Conservation (phyloP, 2,113 vertebrate genomes). For the Lasiurus cinereus region DNA sequence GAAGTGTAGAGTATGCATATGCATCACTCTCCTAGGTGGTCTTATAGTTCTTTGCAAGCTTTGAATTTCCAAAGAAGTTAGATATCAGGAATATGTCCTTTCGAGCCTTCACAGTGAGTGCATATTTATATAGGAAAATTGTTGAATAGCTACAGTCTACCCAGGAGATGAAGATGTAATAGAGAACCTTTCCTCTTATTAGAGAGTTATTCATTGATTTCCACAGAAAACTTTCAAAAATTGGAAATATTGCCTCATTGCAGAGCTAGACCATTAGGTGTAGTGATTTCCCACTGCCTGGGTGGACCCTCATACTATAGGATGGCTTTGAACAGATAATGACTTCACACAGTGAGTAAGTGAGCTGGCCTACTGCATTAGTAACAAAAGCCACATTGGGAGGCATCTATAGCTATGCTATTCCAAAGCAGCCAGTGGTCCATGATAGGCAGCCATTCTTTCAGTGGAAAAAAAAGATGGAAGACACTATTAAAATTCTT, state of each 20-base stretch:
- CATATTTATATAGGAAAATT: background rate
- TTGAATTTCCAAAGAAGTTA: background rate
- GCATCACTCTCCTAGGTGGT: background rate
- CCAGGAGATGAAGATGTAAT: background rate
- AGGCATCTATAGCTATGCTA: background rate
- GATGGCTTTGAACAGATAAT: background rate
- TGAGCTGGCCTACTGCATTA: background rate
- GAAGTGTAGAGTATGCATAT: background rate
- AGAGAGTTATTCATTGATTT: background rate
- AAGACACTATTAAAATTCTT: background rate
- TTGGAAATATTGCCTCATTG: background rate
- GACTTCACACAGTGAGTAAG: background rate
- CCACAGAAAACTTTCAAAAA: background rate
- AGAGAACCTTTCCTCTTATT: background rate
- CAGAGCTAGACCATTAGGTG: background rate
- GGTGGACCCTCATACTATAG: background rate
- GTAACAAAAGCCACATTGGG: background rate
- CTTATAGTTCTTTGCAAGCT: background rate
- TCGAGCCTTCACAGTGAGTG: background rate
- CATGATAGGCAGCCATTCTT: background rate
- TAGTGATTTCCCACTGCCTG: background rate
- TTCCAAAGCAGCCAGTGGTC: background rate
- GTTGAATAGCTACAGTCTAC: background rate
- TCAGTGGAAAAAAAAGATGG: background rate
- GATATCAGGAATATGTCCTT: background rate